Percentiles rank a stretch among this genome's conserved stretches.
phyloP scores from a whole-genome alignment of 2,113 vertebrate genomes.

The Oncorhynchus masou region DNA sequence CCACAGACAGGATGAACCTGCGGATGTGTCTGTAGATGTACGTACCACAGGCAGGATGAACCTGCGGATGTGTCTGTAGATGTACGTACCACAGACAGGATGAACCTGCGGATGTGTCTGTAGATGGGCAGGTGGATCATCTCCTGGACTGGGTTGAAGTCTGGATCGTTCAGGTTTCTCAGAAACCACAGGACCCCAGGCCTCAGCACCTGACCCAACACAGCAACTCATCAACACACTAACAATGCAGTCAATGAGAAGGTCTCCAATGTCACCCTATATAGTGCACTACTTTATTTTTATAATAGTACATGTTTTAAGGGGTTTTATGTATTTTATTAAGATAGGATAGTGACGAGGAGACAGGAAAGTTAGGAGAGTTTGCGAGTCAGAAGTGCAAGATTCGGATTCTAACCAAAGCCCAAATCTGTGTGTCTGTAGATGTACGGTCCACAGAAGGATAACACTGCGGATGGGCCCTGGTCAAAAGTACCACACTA shows the following conservation, averaged over 20 bases:
- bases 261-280: not conserved
- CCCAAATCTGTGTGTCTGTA: too few species aligned
- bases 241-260: too few species aligned
- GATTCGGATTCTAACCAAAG: too few species aligned
- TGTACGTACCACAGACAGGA: slow-evolving; percentile 87
- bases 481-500: too few species aligned
- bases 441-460: too few species aligned
- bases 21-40: slow-evolving; percentile 92
- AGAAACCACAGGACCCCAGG: slow-evolving; percentile 99
- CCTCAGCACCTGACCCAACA: slow-evolving; percentile 84
- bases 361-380: too few species aligned
- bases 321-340: too few species aligned
- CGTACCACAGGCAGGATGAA: slow-evolving; percentile 84
- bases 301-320: too few species aligned
- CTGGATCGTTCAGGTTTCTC: slow-evolving; percentile 98
- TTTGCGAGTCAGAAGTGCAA: too few species aligned
- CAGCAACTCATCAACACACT: not conserved
- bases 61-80: slow-evolving; percentile 86
- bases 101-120: slow-evolving; percentile 95
- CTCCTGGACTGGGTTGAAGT: slow-evolving; percentile 98
- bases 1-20: slow-evolving; percentile 89
- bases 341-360: too few species aligned
- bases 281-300: not conserved
- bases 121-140: slow-evolving; percentile 99
- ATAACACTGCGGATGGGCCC: too few species aligned